phyloP scores from a whole-genome alignment of 2,888 invertebrate species.

The Gonocerus acuteangulatus region DNA sequence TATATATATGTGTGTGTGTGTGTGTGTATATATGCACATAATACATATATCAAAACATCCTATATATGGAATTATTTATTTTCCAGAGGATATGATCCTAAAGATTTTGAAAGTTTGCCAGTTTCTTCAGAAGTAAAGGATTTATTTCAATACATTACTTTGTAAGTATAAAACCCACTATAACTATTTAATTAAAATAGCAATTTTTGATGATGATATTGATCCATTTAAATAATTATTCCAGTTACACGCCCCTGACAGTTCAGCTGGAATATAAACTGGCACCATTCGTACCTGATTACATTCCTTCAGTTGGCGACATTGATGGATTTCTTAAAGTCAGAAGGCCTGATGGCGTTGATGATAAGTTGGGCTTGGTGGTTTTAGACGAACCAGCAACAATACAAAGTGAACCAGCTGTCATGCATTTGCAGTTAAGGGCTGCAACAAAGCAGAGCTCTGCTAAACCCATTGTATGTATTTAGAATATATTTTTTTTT shows the following conservation, averaged over 20 bases:
- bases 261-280: conserved; percentile 83
- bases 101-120: conserved; percentile 71
- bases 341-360: conserved; percentile 63
- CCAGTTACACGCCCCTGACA: conserved; percentile 84
- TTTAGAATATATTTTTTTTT: background rate
- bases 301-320: conserved; percentile 95
- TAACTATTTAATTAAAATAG: background rate
- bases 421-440: conserved; percentile 83
- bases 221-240: conserved; percentile 35
- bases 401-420: conserved; percentile 90
- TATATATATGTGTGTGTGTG: no score
- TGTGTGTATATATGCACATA: no score
- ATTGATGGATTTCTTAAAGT: conserved; percentile 97
- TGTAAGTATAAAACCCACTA: conserved; percentile 57
- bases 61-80: no score
- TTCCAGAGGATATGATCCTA: conserved; percentile 63
- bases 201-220: no score
- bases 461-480: conserved; percentile 50
- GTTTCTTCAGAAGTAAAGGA: conserved; percentile 81
- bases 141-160: conserved; percentile 84
- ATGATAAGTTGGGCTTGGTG: conserved; percentile 59
- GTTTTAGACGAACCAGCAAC: conserved; percentile 93
- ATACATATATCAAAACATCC: no score
- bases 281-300: conserved; percentile 92
- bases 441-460: conserved; percentile 60